phyloP scores from a whole-genome alignment of 2,888 invertebrate species.

The Metellina segmentata region DNA sequence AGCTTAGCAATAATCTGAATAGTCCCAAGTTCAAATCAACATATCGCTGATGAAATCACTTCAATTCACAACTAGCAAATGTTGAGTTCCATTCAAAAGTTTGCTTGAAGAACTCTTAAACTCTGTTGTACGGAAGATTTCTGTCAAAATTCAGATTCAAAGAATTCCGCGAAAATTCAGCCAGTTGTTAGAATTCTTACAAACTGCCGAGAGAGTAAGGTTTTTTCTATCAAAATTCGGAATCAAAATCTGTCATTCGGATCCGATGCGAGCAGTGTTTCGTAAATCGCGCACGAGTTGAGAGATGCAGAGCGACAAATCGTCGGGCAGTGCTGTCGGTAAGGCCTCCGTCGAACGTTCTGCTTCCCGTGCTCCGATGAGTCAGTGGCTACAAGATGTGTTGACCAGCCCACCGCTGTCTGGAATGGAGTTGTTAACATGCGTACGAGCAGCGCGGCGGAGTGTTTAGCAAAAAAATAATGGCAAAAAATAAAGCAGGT shows the following conservation, averaged over 20 bases:
- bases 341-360: slow-evolving; percentile 7
- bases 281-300: not conserved
- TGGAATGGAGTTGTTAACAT: slow-evolving; percentile 72
- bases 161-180: too few relatives aligned
- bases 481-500: slow-evolving; percentile 20
- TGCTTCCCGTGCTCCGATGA: slow-evolving; percentile 4
- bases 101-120: too few relatives aligned
- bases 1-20: too few relatives aligned
- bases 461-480: slow-evolving; percentile 45
- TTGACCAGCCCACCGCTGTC: slow-evolving; percentile 59
- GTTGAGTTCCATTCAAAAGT: too few relatives aligned
- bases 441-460: slow-evolving; percentile 63
- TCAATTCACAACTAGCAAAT: too few relatives aligned
- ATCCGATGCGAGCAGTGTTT: not conserved
- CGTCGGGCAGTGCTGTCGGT: not conserved
- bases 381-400: slow-evolving; percentile 28
- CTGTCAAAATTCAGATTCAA: too few relatives aligned
- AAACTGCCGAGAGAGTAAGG: not conserved
- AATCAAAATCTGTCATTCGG: not conserved
- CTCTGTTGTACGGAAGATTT: too few relatives aligned
- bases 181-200: not conserved
- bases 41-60: too few relatives aligned
- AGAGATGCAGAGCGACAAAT: not conserved
- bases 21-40: too few relatives aligned
- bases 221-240: not conserved